Percentiles rank a stretch among this genome's conserved stretches.
phyloP scores from a whole-genome alignment of 2,113 vertebrate genomes.

The Sturnira hondurensis region DNA sequence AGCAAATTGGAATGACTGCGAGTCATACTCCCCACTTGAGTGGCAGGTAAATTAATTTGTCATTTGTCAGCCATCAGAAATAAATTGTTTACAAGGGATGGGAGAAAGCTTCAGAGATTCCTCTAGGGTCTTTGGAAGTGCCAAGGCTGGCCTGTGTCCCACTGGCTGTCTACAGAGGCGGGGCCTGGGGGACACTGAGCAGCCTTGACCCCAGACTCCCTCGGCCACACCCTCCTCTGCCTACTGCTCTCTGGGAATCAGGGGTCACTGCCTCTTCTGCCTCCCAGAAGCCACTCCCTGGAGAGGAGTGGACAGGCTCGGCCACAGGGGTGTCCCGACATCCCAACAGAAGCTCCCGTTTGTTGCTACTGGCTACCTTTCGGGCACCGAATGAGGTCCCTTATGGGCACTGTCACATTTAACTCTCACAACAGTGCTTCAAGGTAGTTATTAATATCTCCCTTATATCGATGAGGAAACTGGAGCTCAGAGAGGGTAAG shows the following conservation, averaged over 20 bases:
- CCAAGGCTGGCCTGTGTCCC: not conserved
- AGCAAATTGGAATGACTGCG: conserved; percentile 51
- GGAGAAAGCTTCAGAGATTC: not conserved
- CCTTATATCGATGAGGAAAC: not conserved
- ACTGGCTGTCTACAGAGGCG: not conserved
- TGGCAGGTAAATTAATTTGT: conserved; percentile 70
- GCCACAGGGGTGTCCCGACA: not conserved
- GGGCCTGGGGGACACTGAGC: not conserved
- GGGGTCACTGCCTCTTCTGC: not conserved
- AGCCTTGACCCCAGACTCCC: not conserved
- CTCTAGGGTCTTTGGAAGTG: rapidly evolving
- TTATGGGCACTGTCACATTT: not conserved
- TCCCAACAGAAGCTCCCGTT: not conserved
- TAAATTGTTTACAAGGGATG: conserved; percentile 48
- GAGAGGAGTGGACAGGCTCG: not conserved
- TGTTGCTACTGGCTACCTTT: not conserved
- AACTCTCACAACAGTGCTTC: not conserved
- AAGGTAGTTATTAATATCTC: not conserved
- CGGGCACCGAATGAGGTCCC: not conserved
- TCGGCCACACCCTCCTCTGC: not conserved
- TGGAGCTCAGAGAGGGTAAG: not conserved
- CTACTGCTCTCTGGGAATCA: not conserved
- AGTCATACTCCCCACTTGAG: conserved; percentile 55
- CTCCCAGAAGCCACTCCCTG: not conserved
- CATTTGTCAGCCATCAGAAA: conserved; percentile 57